Conservation (phyloP, 2,797 vertebrate species). For the Squalus acanthias region DNA sequence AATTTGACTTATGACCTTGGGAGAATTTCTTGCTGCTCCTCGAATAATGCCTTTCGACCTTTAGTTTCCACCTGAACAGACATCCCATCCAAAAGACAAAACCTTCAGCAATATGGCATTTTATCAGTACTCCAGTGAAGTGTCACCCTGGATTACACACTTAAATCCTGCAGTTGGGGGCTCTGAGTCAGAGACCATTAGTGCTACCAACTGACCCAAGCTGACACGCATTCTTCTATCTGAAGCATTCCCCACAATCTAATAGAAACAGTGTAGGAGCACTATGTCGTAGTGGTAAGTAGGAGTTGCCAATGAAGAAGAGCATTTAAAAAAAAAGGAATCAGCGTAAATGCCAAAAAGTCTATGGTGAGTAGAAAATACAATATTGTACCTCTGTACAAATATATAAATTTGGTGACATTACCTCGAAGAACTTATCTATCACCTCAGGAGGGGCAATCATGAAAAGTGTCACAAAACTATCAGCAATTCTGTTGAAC, state of each 20-base stretch:
- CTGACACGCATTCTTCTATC: too few relatives aligned
- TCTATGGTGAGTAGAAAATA: not conserved
- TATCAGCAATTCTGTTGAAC: conserved; percentile 55
- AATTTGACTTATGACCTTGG: not conserved
- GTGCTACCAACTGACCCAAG: too few relatives aligned
- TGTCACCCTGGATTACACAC: too few relatives aligned
- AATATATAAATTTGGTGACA: not conserved
- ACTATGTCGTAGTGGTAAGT: not conserved
- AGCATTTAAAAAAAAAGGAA: not conserved
- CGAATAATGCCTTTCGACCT: too few relatives aligned
- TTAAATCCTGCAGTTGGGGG: too few relatives aligned
- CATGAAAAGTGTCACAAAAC: conserved; percentile 53
- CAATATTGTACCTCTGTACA: not conserved
- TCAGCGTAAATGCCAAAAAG: not conserved
- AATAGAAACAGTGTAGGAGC: not conserved
- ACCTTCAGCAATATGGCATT: too few relatives aligned
- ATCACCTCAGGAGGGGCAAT: conserved; percentile 47
- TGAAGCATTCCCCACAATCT: too few relatives aligned
- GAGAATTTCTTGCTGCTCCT: too few relatives aligned
- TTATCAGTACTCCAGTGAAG: too few relatives aligned
- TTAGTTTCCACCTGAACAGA: too few relatives aligned
- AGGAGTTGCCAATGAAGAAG: not conserved
- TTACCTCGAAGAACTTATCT: conserved; percentile 56
- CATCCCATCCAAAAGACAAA: too few relatives aligned
- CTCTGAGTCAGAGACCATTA: too few relatives aligned